Evolutionary conservation across 1,140 invertebrate species (phyloP).

Genomic region (Pantala flavescens): DNA sequence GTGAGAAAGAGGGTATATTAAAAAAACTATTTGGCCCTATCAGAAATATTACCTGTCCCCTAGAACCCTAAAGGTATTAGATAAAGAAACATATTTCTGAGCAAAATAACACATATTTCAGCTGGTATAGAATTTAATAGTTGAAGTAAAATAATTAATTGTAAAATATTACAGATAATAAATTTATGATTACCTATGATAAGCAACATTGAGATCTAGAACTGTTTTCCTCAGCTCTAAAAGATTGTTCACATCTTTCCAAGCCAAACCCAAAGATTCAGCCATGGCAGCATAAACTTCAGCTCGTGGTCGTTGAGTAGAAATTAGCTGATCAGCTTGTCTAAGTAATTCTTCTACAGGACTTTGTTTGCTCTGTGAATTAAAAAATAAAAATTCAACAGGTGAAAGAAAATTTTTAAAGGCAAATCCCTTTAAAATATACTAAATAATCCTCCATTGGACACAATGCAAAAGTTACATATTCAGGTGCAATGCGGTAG

Average conservation of each 20-base stretch:
- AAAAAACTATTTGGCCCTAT: no score
- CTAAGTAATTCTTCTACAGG: constrained; percentile 80
- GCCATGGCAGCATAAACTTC: constrained; percentile 87
- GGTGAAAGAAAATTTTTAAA: neutral
- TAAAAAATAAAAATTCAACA: constrained; percentile 16
- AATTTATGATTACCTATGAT: constrained; percentile 45
- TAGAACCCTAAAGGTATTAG: no score
- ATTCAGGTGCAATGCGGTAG: no score
- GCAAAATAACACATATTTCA: neutral
- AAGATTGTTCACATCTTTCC: constrained; percentile 75
- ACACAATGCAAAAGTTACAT: no score
- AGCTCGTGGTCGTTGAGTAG: constrained; percentile 60
- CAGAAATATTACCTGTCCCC: no score
- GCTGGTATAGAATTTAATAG: neutral
- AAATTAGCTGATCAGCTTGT: constrained; percentile 73
- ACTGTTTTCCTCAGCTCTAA: constrained; percentile 66
- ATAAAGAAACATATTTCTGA: no score
- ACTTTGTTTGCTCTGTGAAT: constrained; percentile 70
- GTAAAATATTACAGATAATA: neutral
- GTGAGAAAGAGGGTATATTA: no score
- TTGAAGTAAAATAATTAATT: no score
- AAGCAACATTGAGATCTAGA: constrained; percentile 61
- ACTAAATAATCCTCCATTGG: constrained; percentile 7
- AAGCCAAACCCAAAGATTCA: constrained; percentile 73
- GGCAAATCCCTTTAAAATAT: neutral